Base-by-base conservation (phyloP, 2,113 vertebrate genomes). In the Protomyctophum bolini region DNA sequence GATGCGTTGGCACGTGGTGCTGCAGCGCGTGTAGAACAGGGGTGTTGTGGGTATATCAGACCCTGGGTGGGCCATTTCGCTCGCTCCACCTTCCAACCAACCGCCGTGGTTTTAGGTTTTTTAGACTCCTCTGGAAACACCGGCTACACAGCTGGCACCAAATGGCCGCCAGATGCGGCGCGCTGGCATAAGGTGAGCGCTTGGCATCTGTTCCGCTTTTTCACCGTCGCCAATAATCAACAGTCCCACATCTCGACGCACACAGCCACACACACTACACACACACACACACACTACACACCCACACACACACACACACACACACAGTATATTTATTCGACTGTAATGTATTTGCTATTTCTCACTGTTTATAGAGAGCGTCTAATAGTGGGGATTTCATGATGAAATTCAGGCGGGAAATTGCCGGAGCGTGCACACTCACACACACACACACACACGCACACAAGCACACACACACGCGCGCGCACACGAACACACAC, bases 51-150 rank as follows among this genome's bases (percentile, higher is more conserved):
- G 76, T 86, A 75, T 86, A 75, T 86, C 66, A 65, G 83, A 71
- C 83, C 77, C 69, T 91, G 90, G 91, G 92, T 92, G 91, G 91
- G 89, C 86, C 67, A 59, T 65, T 74, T 60, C 76, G 79, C 67
- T 72, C 79, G 82, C 79, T 81, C 82, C 83, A 89, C 89, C 86
- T 88, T 88, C 81, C 87, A 86, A 86, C 82, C 59, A 76, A 41
- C 83, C 59, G 76, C 83, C 82, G 91, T 85, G 91, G 90, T 89
- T 86, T 90, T 41, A 6, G 33, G 2, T 2, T 33, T 33, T 33
- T 33, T 33, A 33, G 2, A 33, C 33, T 33, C 33, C 86, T 83
- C 62, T 89, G 88, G 80, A 87, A 87, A 89, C 58, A 83, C 67
- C 75, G 77, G 83, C 76, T 73, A 54, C 76, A 69, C 85, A 86